Base-by-base conservation (phyloP, 2,797 vertebrate species). In the Alcedo quadribrachys region DNA sequence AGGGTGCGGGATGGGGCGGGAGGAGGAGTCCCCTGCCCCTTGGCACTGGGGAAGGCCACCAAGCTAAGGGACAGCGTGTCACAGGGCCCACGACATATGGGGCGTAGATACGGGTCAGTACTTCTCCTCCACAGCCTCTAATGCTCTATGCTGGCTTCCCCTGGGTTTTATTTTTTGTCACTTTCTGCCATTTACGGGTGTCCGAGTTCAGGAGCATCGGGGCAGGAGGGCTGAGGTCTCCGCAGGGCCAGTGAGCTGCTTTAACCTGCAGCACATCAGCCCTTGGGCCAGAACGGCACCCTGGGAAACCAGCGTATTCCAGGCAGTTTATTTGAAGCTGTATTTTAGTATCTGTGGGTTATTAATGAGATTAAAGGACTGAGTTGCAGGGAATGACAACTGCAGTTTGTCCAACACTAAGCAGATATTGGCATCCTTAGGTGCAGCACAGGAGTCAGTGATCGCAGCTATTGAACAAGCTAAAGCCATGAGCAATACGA, bases 391-490 rank as follows among this genome's bases (percentile, higher is more conserved):
- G 80, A 89, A 85, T 85, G 96, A 96, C 93, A 94, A 96, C 95
- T 92, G 89, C 32, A 83, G 90, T 90, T 97, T 97, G 95, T 96
- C 94, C 95, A 93, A 96, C 86, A 66, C 80, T 69, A 95, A 95
- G 94, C 94, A 97, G 96, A 94, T 97, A 97, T 97, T 96, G 96
- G 96, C 97, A 96, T 95, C 95, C 90, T 73, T 87, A 92, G 92
- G 92, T 95, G 91, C 92, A 87, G 61, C 93, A 96, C 90, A 65
- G 84, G 95, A 96, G 89, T 73, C 90, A 14, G 81, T 92, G 95
- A 97, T 94, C 94, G 93, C 95, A 96, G 92, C 94, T 97, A 97
- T 97, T 90, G 97, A 97, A 93, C 91, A 74, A 83, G 70, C 91
- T 91, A 73, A 95, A 95, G 96, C 97, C 96, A 94, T 81, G 92